phyloP scores from a whole-genome alignment of 2,888 invertebrate species.

The Barypeithes pellucidus region DNA sequence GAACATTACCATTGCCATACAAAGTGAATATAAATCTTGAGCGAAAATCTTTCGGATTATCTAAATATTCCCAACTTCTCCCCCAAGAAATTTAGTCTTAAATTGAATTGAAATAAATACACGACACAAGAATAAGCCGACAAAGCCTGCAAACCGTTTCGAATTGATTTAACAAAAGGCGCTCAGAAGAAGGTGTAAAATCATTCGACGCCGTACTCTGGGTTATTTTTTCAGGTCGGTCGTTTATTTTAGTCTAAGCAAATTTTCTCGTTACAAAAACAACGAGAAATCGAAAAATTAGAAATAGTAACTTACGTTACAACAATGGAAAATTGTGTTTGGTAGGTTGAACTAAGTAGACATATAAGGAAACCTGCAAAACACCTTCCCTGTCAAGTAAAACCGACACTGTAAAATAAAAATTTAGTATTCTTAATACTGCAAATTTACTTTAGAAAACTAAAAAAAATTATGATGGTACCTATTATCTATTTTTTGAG shows the following conservation, averaged over 20 bases:
- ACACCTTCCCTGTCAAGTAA: too few species aligned
- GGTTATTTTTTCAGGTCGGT: constrained; percentile 20
- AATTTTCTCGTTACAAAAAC: background rate
- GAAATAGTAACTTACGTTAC: too few species aligned
- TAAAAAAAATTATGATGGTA: too few species aligned
- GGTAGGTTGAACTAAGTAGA: too few species aligned
- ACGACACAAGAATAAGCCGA: constrained; percentile 35
- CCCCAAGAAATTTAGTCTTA: constrained; percentile 23
- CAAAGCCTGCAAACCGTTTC: constrained; percentile 34
- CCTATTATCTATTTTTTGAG: too few species aligned
- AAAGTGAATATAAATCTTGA: background rate
- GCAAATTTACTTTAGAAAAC: too few species aligned
- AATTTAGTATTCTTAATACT: too few species aligned
- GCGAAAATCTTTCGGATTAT: constrained; percentile 14
- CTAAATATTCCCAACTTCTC: background rate
- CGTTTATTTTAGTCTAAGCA: constrained; percentile 18
- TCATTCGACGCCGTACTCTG: constrained; percentile 35
- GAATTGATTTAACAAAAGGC: constrained; percentile 46
- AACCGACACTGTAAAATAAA: too few species aligned
- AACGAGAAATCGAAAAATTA: too few species aligned
- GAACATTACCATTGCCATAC: background rate
- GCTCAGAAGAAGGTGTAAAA: constrained; percentile 39
- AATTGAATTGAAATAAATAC: constrained; percentile 35
- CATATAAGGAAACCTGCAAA: too few species aligned
- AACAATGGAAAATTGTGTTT: too few species aligned